Conservation (phyloP, 2,888 invertebrate species). For the Dastarcus helophoroides region DNA sequence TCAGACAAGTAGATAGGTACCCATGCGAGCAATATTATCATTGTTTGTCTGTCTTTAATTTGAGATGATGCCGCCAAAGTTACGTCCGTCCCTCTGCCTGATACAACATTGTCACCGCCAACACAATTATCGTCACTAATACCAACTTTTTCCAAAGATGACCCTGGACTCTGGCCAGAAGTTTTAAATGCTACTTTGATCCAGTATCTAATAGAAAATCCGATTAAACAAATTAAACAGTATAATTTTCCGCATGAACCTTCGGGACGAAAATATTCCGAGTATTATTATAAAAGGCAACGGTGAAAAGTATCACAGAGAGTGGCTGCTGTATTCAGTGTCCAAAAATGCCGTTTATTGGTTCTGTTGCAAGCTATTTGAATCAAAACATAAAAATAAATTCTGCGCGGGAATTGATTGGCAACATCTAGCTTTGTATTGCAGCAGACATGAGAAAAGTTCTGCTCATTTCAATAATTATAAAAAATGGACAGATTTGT, state of each 20-base stretch:
- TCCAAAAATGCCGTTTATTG: conserved; percentile 12
- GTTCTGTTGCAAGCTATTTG: conserved; percentile 13
- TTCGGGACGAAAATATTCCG: conserved; percentile 12
- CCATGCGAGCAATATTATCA: too few relatives aligned
- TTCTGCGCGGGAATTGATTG: conserved; percentile 11
- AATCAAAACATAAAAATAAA: conserved; percentile 10
- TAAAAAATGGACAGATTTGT: too few relatives aligned
- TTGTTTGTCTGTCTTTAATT: conserved; percentile 9
- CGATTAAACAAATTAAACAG: conserved; percentile 15
- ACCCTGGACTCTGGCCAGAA: conserved; percentile 16
- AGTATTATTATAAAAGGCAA: conserved; percentile 11
- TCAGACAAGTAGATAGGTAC: conserved; percentile 3
- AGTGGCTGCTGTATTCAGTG: conserved; percentile 13
- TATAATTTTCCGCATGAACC: conserved; percentile 15
- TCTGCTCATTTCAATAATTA: conserved; percentile 11
- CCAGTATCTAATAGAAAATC: conserved; percentile 14
- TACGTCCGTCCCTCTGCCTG: conserved; percentile 11
- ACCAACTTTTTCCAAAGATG: conserved; percentile 16
- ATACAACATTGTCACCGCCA: conserved; percentile 12
- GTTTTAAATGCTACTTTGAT: conserved; percentile 15
- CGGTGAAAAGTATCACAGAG: conserved; percentile 13
- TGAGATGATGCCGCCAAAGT: conserved; percentile 9
- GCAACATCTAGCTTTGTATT: conserved; percentile 13
- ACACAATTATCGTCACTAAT: conserved; percentile 12
- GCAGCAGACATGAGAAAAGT: conserved; percentile 13